phyloP scores from a whole-genome alignment of 2,888 invertebrate genomes.

The Synergus gifuensis region DNA sequence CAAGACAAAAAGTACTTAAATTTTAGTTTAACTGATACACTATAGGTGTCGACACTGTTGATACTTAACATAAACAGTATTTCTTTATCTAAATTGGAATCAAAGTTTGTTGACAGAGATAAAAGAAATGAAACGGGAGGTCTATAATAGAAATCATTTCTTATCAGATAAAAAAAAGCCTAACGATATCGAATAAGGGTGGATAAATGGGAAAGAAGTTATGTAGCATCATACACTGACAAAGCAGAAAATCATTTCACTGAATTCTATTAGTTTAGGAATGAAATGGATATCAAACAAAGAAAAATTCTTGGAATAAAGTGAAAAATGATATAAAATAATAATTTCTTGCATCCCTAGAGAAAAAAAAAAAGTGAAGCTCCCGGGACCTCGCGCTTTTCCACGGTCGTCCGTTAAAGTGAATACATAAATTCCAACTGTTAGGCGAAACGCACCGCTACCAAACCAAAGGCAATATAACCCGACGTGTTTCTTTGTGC shows the following conservation, averaged over 20 bases:
- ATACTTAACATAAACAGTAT: background rate
- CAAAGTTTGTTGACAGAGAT: background rate
- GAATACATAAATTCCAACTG: constrained; percentile 67
- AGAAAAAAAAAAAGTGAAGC: background rate
- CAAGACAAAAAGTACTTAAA: background rate
- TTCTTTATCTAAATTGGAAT: background rate
- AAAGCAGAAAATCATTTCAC: constrained; percentile 13
- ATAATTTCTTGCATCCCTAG: background rate
- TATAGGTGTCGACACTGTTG: no score
- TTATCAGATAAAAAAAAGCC: background rate
- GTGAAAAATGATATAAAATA: background rate
- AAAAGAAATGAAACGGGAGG: background rate
- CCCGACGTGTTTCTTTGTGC: constrained; percentile 63
- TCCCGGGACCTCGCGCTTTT: background rate
- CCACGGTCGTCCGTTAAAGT: constrained; percentile 52
- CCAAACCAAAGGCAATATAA: constrained; percentile 57
- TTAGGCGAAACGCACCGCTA: constrained; percentile 54
- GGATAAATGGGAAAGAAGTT: background rate
- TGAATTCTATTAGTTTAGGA: constrained; percentile 7
- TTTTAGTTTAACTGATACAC: background rate
- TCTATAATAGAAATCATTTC: background rate
- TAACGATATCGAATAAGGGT: constrained; percentile 15
- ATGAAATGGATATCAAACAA: background rate
- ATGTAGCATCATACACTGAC: constrained; percentile 5
- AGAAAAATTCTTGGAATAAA: background rate